A percentile compares a stretch with the other conserved stretches of the same genome.
These are phyloP conservation scores for Watsonalla cultraria DNA, from an alignment of 2,888 invertebrate species.

Conservation along the genomic window DNA sequence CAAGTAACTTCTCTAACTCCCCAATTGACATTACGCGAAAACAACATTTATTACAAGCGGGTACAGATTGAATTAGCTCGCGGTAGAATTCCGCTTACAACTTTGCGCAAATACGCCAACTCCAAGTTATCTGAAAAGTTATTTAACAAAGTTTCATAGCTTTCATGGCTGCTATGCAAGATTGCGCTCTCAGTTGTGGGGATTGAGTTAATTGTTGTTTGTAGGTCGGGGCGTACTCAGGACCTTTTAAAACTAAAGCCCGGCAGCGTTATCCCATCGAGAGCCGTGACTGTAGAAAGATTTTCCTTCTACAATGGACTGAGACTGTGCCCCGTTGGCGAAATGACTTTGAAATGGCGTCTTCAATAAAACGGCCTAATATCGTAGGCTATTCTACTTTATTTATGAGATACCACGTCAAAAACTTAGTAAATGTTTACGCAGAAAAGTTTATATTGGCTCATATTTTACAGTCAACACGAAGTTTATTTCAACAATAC, in stretches of 20 bases:
- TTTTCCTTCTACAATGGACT: conserved; percentile 77
- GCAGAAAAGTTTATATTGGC: conserved; percentile 12
- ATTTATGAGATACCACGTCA: conserved; percentile 53
- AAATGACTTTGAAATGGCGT: conserved; percentile 75
- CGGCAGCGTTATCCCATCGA: conserved; percentile 76
- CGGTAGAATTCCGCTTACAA: conserved; percentile 71
- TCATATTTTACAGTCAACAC: conserved; percentile 16
- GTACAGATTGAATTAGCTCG: conserved; percentile 75
- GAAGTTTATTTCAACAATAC: conserved; percentile 9
- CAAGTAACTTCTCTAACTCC: conserved; percentile 62
- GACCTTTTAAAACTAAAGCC: conserved; percentile 46
- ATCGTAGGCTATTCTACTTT: conserved; percentile 55
- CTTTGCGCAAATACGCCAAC: conserved; percentile 74
- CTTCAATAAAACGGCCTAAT: conserved; percentile 69
- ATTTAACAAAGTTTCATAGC: conserved; percentile 80
- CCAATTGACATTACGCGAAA: conserved; percentile 73
- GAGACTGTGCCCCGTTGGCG: conserved; percentile 66
- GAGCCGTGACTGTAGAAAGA: conserved; percentile 78
- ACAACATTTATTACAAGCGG: conserved; percentile 76
- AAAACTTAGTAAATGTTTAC: conserved; percentile 35
- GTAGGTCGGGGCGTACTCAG: conserved; percentile 37
- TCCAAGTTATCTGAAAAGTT: conserved; percentile 80
- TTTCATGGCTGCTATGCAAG: conserved; percentile 62
- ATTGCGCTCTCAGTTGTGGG: conserved; percentile 54
- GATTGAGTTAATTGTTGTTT: conserved; percentile 65